Conservation (phyloP, 2,888 invertebrate genomes). For the Andricus curvator region DNA sequence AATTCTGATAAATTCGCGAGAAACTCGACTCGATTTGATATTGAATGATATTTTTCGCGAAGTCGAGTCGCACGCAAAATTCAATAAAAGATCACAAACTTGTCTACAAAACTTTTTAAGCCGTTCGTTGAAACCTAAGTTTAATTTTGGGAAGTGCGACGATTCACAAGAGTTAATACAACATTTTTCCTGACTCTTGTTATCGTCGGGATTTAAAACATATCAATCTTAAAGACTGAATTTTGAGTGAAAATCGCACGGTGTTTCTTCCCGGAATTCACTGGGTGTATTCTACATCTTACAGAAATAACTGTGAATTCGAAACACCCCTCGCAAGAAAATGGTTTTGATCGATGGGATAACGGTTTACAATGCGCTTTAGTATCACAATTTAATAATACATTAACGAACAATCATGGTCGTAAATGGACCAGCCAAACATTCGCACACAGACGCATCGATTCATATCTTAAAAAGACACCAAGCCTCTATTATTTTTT, state of each 20-base stretch:
- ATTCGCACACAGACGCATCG: constrained; percentile 16
- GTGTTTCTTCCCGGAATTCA: constrained; percentile 15
- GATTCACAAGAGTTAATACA: not conserved
- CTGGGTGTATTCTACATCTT: constrained; percentile 7
- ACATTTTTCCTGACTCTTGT: constrained; percentile 33
- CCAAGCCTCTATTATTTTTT: constrained; percentile 7
- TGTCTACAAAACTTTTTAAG: constrained; percentile 4
- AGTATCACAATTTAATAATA: constrained; percentile 48
- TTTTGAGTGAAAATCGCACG: constrained; percentile 1
- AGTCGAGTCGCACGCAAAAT: not conserved
- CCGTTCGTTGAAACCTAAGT: not conserved
- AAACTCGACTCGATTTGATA: not conserved
- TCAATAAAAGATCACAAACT: not conserved
- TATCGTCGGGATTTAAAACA: constrained; percentile 11
- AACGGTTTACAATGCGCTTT: constrained; percentile 55
- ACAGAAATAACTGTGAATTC: constrained; percentile 28
- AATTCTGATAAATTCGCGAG: not conserved
- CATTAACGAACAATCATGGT: not conserved
- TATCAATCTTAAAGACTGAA: constrained; percentile 33
- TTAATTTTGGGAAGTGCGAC: not conserved
- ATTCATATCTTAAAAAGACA: constrained; percentile 35
- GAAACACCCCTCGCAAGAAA: constrained; percentile 12
- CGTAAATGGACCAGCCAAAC: constrained; percentile 28
- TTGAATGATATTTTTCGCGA: not conserved
- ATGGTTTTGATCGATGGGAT: constrained; percentile 8